Conservation (phyloP, 2,888 invertebrate genomes). For the Hyposoter didymator region DNA sequence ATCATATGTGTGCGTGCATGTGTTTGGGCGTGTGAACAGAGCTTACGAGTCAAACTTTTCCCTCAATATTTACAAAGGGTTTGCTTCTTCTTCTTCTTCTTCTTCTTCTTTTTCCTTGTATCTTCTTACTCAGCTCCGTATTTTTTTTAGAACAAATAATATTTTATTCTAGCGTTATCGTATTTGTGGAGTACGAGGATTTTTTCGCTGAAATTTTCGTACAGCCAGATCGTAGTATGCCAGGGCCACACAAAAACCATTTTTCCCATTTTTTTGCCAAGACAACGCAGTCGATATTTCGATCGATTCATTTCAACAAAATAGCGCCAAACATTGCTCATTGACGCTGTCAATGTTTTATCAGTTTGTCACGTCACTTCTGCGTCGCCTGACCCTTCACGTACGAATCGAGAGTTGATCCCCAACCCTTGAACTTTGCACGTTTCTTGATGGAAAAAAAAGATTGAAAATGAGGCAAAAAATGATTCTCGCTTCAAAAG, state of each 20-base stretch:
- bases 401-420: neutral
- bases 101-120: neutral
- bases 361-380: neutral
- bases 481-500: too few relatives aligned
- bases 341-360: neutral
- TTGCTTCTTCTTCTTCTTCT: slow-evolving; percentile 8
- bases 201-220: neutral
- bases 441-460: too few relatives aligned
- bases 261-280: neutral
- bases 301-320: neutral
- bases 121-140: neutral
- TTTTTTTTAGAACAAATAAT: neutral
- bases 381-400: neutral
- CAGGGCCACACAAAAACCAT: neutral
- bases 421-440: too few relatives aligned
- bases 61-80: slow-evolving; percentile 4
- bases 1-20: neutral
- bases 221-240: neutral
- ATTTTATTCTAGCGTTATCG: neutral
- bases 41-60: neutral
- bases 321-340: neutral
- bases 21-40: slow-evolving; percentile 6
- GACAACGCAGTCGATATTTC: neutral
- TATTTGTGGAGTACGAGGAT: neutral
- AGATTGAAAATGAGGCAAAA: too few relatives aligned